phyloP scores from a whole-genome alignment of 2,888 invertebrate genomes.

The Coleophora deauratella region DNA sequence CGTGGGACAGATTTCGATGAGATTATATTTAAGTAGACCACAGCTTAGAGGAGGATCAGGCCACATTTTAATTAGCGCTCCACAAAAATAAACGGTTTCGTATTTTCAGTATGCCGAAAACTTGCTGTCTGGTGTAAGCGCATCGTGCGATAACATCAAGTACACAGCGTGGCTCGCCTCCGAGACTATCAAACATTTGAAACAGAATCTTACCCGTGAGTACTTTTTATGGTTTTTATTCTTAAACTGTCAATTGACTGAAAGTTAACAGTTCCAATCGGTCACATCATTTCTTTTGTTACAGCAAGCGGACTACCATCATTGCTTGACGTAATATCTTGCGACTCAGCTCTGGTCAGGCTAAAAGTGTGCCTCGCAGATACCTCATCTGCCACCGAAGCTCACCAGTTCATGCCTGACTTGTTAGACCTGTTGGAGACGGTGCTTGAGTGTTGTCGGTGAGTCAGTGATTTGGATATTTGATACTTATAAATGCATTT shows the following conservation, averaged over 20 bases:
- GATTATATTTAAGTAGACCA: no score
- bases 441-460: slow-evolving; percentile 77
- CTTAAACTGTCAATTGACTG: not conserved
- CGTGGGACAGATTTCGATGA: no score
- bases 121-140: slow-evolving; percentile 80
- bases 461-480: slow-evolving; percentile 14
- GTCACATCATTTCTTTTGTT: no score
- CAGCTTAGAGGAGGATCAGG: no score
- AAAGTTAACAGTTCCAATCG: not conserved
- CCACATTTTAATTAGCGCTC: no score
- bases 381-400: slow-evolving; percentile 51
- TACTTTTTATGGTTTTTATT: slow-evolving; percentile 7
- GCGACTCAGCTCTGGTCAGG: slow-evolving; percentile 85
- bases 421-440: slow-evolving; percentile 78
- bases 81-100: no score
- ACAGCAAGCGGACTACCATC: slow-evolving; percentile 75
- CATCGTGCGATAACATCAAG: slow-evolving; percentile 76
- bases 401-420: slow-evolving; percentile 78
- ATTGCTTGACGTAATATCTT: slow-evolving; percentile 81
- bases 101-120: slow-evolving; percentile 76
- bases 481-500: no score
- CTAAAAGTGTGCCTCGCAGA: slow-evolving; percentile 76
- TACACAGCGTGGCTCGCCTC: slow-evolving; percentile 66
- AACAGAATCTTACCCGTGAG: slow-evolving; percentile 56
- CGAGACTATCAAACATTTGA: slow-evolving; percentile 61